Conservation (phyloP, 2,888 invertebrate species). For the Diaprepes abbreviatus region DNA sequence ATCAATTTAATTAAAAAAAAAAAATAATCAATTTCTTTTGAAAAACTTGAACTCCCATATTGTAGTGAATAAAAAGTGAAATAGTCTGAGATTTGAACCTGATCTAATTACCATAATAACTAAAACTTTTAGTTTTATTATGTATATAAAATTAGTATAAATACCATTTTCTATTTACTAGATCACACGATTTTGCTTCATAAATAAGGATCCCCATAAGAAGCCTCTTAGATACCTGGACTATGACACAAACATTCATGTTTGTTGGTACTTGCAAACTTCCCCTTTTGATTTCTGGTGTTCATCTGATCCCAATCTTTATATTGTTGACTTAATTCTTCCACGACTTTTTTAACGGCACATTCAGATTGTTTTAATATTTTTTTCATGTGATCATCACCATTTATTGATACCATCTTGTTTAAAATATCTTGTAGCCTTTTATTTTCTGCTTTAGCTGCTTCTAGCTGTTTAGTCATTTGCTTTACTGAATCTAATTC, state of each 20-base stretch:
- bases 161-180: constrained; percentile 26
- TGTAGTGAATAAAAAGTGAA: no score
- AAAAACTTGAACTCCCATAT: no score
- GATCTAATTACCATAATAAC: no score
- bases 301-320: constrained; percentile 55
- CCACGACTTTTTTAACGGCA: constrained; percentile 60
- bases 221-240: constrained; percentile 21
- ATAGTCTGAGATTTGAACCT: no score
- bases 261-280: constrained; percentile 20
- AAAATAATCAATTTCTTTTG: no score
- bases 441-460: constrained; percentile 55
- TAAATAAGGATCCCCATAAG: constrained; percentile 20
- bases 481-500: constrained; percentile 50
- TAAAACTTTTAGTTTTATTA: no score
- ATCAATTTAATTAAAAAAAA: no score
- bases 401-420: constrained; percentile 53
- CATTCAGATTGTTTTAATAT: constrained; percentile 63
- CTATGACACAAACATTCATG: constrained; percentile 37
- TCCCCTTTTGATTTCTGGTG: constrained; percentile 30
- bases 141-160: constrained; percentile 8
- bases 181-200: constrained; percentile 29
- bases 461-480: constrained; percentile 54
- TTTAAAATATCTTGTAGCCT: constrained; percentile 55
- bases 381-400: constrained; percentile 60
- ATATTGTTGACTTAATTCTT: constrained; percentile 61